Percentiles rank a stretch among this genome's conserved stretches.
phyloP scores from a whole-genome alignment of 2,113 vertebrate genomes.

The Dolichallabes microphthalmus region DNA sequence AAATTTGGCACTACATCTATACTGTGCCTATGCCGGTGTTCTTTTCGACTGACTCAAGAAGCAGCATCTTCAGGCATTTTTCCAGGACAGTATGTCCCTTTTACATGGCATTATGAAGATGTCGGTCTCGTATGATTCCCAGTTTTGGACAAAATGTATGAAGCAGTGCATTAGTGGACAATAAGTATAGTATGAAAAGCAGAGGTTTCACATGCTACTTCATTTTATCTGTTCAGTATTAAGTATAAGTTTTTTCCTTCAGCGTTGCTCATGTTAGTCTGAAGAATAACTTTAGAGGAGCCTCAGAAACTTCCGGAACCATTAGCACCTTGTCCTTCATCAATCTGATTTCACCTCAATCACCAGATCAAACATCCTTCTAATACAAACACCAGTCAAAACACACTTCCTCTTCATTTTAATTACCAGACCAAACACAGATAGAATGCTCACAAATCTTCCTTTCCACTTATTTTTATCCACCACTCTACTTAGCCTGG shows the following conservation, averaged over 20 bases:
- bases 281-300: background rate
- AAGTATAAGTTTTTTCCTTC: background rate
- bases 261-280: background rate
- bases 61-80: background rate
- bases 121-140: background rate
- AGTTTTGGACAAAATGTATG: background rate
- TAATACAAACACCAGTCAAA: background rate
- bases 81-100: background rate
- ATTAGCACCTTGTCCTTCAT: background rate
- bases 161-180: background rate
- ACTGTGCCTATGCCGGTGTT: background rate
- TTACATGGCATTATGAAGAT: background rate
- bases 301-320: background rate
- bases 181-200: too few relatives aligned
- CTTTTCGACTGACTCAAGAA: background rate
- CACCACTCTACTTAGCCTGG: constrained; percentile 5
- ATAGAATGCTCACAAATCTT: background rate
- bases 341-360: background rate
- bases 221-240: background rate
- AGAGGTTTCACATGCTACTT: too few relatives aligned
- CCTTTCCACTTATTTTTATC: constrained; percentile 38
- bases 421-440: background rate
- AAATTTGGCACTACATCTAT: background rate
- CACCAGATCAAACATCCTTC: background rate
- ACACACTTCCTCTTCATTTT: background rate